Base-by-base conservation (phyloP, 2,113 vertebrate genomes). In the Sinosuthora webbiana region DNA sequence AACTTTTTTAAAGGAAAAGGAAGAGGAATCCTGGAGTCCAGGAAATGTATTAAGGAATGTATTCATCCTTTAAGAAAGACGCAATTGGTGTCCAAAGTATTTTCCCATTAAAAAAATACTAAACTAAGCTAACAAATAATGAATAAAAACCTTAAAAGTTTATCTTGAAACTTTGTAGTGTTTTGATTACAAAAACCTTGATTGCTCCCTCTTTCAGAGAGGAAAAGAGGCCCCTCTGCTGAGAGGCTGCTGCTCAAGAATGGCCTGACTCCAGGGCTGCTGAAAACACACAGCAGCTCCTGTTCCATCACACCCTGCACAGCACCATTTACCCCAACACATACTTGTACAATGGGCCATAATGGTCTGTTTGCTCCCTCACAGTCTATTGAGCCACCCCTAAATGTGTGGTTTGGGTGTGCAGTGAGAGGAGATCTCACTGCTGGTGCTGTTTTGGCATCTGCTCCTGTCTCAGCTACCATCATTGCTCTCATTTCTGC, bases 381-480 rank as follows among this genome's bases (percentile, higher is more conserved):
- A 71, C 33, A 75, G 77, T 39, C 85, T 92, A 68, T 92, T 95
- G 85, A 86, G 87, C 80, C 85, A 50, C 52, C 91, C 82, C 67
- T 44, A 27, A 93, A 88, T 35, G 95, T 5, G 41, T 47, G 68
- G 62, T 84, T 87, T 1, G 52, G 75, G 79, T 79, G 83, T 3
- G 4, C 76, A 71, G 74, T 11, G 78, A 92, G 69, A 91, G 75
- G 22, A 75, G 22, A 65, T 11, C 44, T 71, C 44, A 67, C 90
- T 81, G 85, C 63, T 90, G 28, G 25, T 94, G 91, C 85, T 76
- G 28, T 59, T 86, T 71, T 2, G 0, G 83, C 93, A 94, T 90
- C 90, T 96, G 80, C 67, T 93, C 41, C 73, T 68, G 30, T 53
- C 49, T 71, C 16, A 4, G 57, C 39, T 47, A 6, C 67, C 63